Evolutionary conservation across 1,140 invertebrate species (phyloP).

Genomic region (Brachionus angularis): DNA sequence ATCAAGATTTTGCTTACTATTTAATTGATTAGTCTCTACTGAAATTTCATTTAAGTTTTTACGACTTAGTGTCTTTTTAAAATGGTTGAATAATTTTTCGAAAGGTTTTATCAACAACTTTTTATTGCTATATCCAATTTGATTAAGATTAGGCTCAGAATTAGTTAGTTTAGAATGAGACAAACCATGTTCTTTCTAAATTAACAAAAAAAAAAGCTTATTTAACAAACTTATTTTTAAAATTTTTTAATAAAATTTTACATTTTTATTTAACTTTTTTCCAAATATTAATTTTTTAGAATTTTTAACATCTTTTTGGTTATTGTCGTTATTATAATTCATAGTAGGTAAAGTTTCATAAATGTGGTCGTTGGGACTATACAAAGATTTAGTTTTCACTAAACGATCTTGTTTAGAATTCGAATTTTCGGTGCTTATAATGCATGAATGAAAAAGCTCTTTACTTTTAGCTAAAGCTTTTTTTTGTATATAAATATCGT

Average conservation of each 20-base stretch:
- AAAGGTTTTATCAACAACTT: neutral
- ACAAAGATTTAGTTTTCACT: neutral
- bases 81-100: conserved; percentile 30
- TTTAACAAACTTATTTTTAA: neutral
- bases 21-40: neutral
- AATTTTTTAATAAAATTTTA: too few relatives aligned
- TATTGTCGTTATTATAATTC: neutral
- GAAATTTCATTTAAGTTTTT: neutral
- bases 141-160: conserved; percentile 22
- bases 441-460: neutral
- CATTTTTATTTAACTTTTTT: too few relatives aligned
- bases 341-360: conserved; percentile 26
- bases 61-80: conserved; percentile 7
- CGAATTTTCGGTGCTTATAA: neutral
- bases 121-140: conserved; percentile 2
- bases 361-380: neutral
- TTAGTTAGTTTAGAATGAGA: neutral
- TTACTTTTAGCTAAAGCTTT: neutral
- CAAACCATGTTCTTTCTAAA: conserved; percentile 18
- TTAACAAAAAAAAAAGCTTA: neutral
- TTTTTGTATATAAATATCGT: conserved; percentile 29
- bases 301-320: neutral
- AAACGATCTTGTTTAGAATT: neutral
- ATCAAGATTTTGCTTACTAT: too few relatives aligned
- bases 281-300: neutral